Base-by-base conservation (phyloP, 1,140 invertebrate genomes). In the Aricia agestis region DNA sequence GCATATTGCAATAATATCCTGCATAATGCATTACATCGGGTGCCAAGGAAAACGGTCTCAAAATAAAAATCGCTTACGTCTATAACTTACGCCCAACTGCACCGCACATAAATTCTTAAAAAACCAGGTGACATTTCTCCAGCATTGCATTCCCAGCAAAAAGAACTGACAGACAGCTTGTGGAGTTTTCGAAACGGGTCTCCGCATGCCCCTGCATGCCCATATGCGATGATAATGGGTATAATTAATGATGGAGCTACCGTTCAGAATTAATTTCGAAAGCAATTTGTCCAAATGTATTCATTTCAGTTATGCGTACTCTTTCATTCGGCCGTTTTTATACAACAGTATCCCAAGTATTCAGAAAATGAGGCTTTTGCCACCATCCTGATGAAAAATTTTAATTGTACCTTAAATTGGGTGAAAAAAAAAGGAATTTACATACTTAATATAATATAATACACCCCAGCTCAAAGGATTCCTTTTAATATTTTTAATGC, bases 101-200 rank as follows among this genome's bases (percentile, higher is more conserved):
- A 13, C 45, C 13, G 45, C 45, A 52, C 45, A 6, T 42, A 66
- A 68, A 70, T 58, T 66, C 73, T 67, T 73, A 74, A 74, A 76
- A 76, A 78, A 74, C 67, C 76, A 71, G 72, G 68, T 70, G 72
- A 75, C 76, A 77, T 76, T 65, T 67, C 76, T 66, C 65, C 75
- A 42, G 68, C 76, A 77, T 78, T 75, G 75, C 77, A 71, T 70
- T 63, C 45, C 59, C 66, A 68, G 75, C 76, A 82, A 83, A 84
- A 83, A 84, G 74, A 77, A 71, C 72, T 76, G 78, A 79, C 72
- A 71, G 72, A 76, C 72, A 75, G 70, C 73, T 70, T 72, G 71
- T 72, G 70, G 71, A 74, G 58, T 74, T 70, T 36, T 36, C 41
- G 68, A 78, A 76, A 75, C 61, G 69, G 74, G 78, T 76, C 41